A percentile compares a stretch with the other conserved stretches of the same genome.
These are phyloP conservation scores for Leptinotarsa defecta DNA, from an alignment of 1,140 invertebrate genomes.

Conservation along the genomic window DNA sequence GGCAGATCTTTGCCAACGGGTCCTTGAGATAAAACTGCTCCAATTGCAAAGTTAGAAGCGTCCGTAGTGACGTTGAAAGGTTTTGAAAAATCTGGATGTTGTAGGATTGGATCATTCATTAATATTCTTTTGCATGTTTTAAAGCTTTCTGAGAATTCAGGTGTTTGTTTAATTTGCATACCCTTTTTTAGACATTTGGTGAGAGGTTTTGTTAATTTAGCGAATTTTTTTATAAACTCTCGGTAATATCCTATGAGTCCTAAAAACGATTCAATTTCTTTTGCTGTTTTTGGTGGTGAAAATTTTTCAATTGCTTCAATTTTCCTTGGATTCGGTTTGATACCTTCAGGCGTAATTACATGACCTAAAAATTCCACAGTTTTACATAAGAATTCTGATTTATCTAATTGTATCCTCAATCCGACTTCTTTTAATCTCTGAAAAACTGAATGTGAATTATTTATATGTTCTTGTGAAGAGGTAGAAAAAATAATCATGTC, in stretches of 20 bases:
- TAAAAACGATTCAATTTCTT: background rate
- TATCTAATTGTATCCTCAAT: no score
- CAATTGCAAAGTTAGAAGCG: no score
- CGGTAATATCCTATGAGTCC: background rate
- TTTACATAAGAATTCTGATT: no score
- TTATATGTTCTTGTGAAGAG: background rate
- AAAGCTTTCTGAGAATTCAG: background rate
- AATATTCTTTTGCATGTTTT: no score
- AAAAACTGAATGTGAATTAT: background rate
- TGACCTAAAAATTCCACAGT: background rate
- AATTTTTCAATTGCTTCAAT: background rate
- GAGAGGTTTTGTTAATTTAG: slow-evolving; percentile 4
- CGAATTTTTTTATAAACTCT: background rate
- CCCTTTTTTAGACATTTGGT: background rate
- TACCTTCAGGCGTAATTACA: background rate
- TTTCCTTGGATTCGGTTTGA: background rate
- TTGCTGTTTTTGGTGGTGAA: background rate
- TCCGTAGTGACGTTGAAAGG: no score
- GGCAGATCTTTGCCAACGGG: no score
- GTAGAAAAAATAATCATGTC: slow-evolving; percentile 6
- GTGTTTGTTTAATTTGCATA: background rate
- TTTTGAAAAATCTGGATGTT: no score
- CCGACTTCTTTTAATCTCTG: background rate
- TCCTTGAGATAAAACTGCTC: no score
- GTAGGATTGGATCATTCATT: no score